These are phyloP conservation scores for Butorides virescens DNA, from an alignment of 2,113 vertebrate species.

Conservation along the genomic window DNA sequence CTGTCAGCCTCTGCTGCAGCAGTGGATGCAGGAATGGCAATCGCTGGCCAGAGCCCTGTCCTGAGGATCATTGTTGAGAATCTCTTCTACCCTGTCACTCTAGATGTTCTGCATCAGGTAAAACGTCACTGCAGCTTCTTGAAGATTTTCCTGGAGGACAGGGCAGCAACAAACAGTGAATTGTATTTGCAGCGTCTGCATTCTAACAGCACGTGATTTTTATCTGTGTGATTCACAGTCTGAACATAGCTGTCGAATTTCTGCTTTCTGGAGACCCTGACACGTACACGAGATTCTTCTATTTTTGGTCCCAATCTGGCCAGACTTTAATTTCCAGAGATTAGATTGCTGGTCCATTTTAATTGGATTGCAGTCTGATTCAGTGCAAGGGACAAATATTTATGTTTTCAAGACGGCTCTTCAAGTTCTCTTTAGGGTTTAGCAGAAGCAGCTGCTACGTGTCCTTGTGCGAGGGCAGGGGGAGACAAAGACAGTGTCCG, in stretches of 20 bases:
- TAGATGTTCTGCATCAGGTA: slow-evolving; percentile 96
- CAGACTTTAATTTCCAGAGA: not conserved
- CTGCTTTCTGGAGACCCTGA: not conserved
- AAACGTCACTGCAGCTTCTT: rapidly evolving
- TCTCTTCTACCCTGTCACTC: slow-evolving; percentile 91
- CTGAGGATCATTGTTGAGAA: slow-evolving; percentile 96
- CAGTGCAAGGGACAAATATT: not conserved
- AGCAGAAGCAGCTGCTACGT: not conserved
- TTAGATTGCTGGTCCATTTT: not conserved
- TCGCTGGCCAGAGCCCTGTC: slow-evolving; percentile 86
- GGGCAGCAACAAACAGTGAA: not conserved
- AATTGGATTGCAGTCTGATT: not conserved
- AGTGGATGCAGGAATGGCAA: slow-evolving; percentile 73
- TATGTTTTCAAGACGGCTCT: not conserved
- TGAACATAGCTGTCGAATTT: not conserved
- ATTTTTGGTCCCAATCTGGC: not conserved
- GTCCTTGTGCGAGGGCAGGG: rapidly evolving
- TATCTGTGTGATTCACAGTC: not conserved
- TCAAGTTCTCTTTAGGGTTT: not conserved
- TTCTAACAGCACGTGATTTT: not conserved
- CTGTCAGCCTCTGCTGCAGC: slow-evolving; percentile 69
- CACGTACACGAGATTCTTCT: not conserved
- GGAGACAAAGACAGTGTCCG: not conserved
- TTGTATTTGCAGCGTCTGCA: not conserved
- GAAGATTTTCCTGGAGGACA: not conserved